These are phyloP conservation scores for Lasiurus borealis DNA, from an alignment of 2,113 vertebrate genomes.

Conservation along the genomic window DNA sequence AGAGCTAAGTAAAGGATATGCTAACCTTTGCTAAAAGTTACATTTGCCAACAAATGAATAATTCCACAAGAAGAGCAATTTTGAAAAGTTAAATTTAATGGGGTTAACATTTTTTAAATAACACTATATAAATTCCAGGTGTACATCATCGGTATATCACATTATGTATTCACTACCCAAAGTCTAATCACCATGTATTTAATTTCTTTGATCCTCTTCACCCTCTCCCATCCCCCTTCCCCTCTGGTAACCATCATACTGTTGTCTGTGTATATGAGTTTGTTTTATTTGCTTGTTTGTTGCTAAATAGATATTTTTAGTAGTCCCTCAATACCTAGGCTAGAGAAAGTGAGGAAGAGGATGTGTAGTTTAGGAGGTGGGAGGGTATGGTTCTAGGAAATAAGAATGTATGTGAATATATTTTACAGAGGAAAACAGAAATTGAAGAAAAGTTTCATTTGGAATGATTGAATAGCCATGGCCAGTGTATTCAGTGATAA, in stretches of 20 bases:
- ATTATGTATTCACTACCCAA: not conserved
- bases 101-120: not conserved
- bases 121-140: not conserved
- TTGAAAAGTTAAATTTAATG: not conserved
- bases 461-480: not conserved
- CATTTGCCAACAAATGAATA: conserved; percentile 1
- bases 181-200: not conserved
- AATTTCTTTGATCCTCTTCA: not conserved
- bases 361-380: not conserved
- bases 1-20: not conserved
- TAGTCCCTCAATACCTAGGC: not conserved
- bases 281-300: not conserved
- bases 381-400: not conserved
- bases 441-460: not conserved
- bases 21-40: conserved; percentile 6
- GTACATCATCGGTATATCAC: not conserved
- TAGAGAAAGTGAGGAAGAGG: conserved; percentile 11
- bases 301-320: conserved; percentile 24
- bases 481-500: no score
- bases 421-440: conserved; percentile 39
- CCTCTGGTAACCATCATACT: not conserved
- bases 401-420: not conserved
- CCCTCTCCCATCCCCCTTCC: not conserved
- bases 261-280: not conserved
- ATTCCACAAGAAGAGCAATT: not conserved